phyloP scores from a whole-genome alignment of 2,888 invertebrate species.

The Eupeodes latifasciatus region DNA sequence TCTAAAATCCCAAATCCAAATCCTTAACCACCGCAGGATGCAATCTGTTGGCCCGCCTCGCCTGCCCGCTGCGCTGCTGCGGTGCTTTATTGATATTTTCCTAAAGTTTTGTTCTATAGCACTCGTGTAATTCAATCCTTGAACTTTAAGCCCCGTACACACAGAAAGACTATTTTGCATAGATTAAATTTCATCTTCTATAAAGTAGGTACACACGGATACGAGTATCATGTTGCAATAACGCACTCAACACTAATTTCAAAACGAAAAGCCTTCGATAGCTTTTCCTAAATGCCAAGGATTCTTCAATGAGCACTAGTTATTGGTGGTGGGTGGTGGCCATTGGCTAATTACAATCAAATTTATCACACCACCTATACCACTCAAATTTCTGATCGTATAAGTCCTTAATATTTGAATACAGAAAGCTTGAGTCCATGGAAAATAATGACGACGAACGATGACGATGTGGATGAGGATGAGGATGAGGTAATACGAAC shows the following conservation, averaged over 20 bases:
- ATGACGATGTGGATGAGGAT: background rate
- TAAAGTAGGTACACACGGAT: background rate
- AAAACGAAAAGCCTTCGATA: slow-evolving; percentile 13
- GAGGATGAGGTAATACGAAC: too few relatives aligned
- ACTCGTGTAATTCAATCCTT: slow-evolving; percentile 59
- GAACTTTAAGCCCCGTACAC: slow-evolving; percentile 38
- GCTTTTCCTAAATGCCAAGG: slow-evolving; percentile 7
- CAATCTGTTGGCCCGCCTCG: background rate
- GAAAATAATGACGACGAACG: background rate
- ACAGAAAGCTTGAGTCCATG: background rate
- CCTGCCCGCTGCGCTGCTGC: background rate
- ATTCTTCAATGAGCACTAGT: background rate
- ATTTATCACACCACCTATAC: background rate
- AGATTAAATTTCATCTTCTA: slow-evolving; percentile 39
- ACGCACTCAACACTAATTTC: slow-evolving; percentile 28
- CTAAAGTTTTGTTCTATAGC: slow-evolving; percentile 34
- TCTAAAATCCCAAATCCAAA: slow-evolving; percentile 27
- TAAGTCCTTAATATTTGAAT: slow-evolving; percentile 1
- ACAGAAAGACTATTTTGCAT: slow-evolving; percentile 33
- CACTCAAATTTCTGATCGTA: background rate
- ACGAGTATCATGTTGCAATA: slow-evolving; percentile 13
- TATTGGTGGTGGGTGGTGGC: background rate
- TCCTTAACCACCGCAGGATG: slow-evolving; percentile 28
- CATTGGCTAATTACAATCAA: slow-evolving; percentile 22
- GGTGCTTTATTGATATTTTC: slow-evolving; percentile 56